Base-by-base conservation (phyloP, 1,140 invertebrate species). In the Stegodyphus mimosarum region DNA sequence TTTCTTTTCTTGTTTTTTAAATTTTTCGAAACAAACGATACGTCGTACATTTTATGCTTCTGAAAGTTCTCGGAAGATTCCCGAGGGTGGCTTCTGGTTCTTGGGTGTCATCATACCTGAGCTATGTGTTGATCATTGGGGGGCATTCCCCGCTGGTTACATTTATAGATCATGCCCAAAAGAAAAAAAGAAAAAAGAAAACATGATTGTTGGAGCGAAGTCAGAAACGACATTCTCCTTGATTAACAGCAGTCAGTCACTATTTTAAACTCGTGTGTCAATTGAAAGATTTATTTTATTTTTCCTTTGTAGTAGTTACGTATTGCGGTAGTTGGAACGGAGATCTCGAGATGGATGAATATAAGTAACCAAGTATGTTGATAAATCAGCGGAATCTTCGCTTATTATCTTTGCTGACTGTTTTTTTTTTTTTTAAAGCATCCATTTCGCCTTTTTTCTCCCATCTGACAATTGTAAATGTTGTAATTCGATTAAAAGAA, bases 231-330 rank as follows among this genome's bases (percentile, higher is more conserved):
- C 67, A 81, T 81, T 81, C 67, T 13, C 78, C 69, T 67, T 72
- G 78, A 81, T 81, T 81, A 81, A 69, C 78, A 50, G 78, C 55
- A 63, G 69, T 81, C 69, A 60, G 78, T 81, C 78, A 81, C 78
- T 81, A 81, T 81, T 81, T 81, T 81, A 81, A 81, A 81, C 78
- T 72, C 72, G 78, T 81, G 69, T 81, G 78, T 81, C 78, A 72
- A 81, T 81, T 64, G 69, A 60, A 49, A 70, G 48, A 55, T 33
- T 33, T 33, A 33, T 33, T 33, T 33, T 33, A 33, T 77, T 77
- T 18, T 77, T 70, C n/a, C 33, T 70, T 77, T 66, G 33, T 67
- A 33, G 33, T 33, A 33, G 33, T 33, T 33, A 33, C 33, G 33
- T 33, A 33, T 33, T 33, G 33, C 33, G 33, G 33, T 33, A 33